A percentile compares a stretch with the other conserved stretches of the same genome.
phyloP scores from a whole-genome alignment of 1,140 invertebrate species.

The Monomorium pharaonis region DNA sequence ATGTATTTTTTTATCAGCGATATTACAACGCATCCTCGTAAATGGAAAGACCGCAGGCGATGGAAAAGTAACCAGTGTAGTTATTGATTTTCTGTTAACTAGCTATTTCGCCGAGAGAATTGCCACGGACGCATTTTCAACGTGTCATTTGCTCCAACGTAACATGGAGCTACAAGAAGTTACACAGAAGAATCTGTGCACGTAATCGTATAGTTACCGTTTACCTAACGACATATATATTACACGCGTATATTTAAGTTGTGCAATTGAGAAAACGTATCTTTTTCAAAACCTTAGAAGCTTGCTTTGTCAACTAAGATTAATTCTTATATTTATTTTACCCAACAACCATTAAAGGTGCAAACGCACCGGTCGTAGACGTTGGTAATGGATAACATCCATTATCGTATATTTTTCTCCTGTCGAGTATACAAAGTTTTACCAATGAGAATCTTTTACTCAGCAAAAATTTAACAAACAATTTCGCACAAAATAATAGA shows the following conservation, averaged over 20 bases:
- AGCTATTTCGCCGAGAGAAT: conserved; percentile 50
- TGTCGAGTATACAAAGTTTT: not conserved
- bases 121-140: conserved; percentile 42
- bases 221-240: not conserved
- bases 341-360: not conserved
- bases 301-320: not conserved
- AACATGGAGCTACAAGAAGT: not conserved
- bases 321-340: conserved; percentile 28
- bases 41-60: conserved; percentile 59
- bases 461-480: not conserved
- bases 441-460: not conserved
- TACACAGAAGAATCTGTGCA: conserved; percentile 11
- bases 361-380: not conserved
- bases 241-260: not conserved
- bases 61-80: conserved; percentile 45
- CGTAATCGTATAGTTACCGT: not conserved
- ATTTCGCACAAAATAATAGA: not conserved
- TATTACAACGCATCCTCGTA: conserved; percentile 54
- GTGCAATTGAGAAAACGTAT: not conserved
- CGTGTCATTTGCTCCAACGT: conserved; percentile 42
- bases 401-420: not conserved
- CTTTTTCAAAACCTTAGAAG: not conserved
- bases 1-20: conserved; percentile 57
- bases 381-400: not conserved
- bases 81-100: conserved; percentile 56